A percentile compares a stretch with the other conserved stretches of the same genome.
Evolutionary conservation across 1,140 invertebrate species (phyloP).

Genomic region (Drosophila prosaltans): DNA sequence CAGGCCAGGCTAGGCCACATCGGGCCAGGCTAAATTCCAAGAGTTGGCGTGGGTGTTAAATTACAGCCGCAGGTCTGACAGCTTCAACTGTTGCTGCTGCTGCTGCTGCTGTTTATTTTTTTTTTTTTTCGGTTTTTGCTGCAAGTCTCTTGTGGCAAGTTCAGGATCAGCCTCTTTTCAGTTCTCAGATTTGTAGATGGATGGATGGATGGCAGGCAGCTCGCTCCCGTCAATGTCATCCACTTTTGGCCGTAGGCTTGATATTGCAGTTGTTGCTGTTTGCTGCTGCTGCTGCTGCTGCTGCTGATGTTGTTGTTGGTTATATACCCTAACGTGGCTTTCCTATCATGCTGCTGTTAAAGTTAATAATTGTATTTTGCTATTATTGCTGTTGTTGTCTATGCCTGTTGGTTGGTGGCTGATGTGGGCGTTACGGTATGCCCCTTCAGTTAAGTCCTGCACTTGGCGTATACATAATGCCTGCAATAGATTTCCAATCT

Average conservation of each 20-base stretch:
- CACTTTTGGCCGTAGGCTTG: slow-evolving; percentile 52
- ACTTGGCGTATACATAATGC: slow-evolving; percentile 70
- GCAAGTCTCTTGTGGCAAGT: slow-evolving; percentile 22
- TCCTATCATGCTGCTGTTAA: slow-evolving; percentile 7
- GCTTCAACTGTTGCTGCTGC: slow-evolving; percentile 18
- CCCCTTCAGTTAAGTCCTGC: slow-evolving; percentile 48
- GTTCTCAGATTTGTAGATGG: slow-evolving; percentile 48
- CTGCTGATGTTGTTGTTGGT: slow-evolving; percentile 16
- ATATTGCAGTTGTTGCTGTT: slow-evolving; percentile 24
- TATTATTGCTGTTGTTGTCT: slow-evolving; percentile 24
- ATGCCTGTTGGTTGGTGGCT: slow-evolving; percentile 7
- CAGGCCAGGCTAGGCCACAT: slow-evolving; percentile 27
- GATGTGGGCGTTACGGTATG: slow-evolving; percentile 53
- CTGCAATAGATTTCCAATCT: slow-evolving; percentile 35
- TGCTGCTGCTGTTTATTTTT: too few relatives aligned
- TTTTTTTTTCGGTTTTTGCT: neutral
- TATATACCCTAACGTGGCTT: neutral
- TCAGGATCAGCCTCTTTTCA: slow-evolving; percentile 44
- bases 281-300: slow-evolving; percentile 24
- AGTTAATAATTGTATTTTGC: slow-evolving; percentile 74
- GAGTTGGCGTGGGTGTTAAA: slow-evolving; percentile 71
- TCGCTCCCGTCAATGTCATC: slow-evolving; percentile 70
- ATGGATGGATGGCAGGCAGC: slow-evolving; percentile 21
- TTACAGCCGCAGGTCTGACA: slow-evolving; percentile 62
- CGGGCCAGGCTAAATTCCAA: slow-evolving; percentile 23